Percentiles rank a stretch among this genome's conserved stretches.
Evolutionary conservation across 2,113 vertebrate species (phyloP).

Genomic region (Erpornis zantholeuca): DNA sequence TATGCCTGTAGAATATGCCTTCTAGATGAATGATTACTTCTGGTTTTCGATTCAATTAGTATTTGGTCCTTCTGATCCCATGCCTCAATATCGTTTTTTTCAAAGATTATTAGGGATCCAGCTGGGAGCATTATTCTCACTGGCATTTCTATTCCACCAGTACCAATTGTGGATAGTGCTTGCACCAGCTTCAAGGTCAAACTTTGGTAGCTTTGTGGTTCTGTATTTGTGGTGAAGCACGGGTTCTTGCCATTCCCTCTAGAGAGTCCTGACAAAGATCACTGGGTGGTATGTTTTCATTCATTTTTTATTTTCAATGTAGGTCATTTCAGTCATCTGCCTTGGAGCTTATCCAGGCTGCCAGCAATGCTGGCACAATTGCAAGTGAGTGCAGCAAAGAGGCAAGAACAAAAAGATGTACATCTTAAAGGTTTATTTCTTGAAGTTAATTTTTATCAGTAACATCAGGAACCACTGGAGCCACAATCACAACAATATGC

Average conservation of each 20-base stretch:
- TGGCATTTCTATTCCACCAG: not conserved
- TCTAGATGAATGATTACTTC: not conserved
- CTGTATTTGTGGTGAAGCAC: not conserved
- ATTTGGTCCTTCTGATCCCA: not conserved
- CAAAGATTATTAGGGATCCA: not conserved
- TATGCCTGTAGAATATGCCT: not conserved
- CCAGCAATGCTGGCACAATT: not conserved
- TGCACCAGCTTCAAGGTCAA: not conserved
- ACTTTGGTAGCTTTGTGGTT: not conserved
- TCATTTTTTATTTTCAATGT: not conserved
- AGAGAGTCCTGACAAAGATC: not conserved
- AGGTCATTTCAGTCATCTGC: not conserved
- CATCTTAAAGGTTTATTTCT: not conserved
- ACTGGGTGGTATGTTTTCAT: not conserved
- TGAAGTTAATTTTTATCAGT: not conserved
- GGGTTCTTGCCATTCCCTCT: not conserved
- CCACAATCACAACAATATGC: not conserved
- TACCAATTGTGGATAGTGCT: not conserved
- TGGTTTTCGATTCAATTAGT: not conserved
- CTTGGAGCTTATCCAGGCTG: not conserved
- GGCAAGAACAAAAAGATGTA: not conserved
- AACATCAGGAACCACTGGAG: not conserved
- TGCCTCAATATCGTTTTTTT: not conserved
- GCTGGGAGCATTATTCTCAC: not conserved
- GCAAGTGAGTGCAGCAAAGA: not conserved